These are phyloP conservation scores for Hydrozoanthus tunicans DNA, from an alignment of 64 coral and sea anemone species.

Conservation along the genomic window DNA sequence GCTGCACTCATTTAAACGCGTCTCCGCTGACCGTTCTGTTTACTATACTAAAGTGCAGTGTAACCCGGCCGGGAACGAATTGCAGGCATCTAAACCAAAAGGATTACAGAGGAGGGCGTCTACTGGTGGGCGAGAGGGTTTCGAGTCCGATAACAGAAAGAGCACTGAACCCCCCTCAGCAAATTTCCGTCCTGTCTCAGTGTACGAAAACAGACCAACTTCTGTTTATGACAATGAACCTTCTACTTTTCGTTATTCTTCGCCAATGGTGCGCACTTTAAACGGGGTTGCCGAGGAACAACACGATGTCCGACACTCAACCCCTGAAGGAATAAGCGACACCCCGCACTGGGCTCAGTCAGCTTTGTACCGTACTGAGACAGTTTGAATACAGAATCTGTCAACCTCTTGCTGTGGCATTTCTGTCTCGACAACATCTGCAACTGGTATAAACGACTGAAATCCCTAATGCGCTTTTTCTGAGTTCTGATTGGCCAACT, in stretches of 20 bases:
- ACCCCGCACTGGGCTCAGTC: conserved; percentile 14
- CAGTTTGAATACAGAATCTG: background rate
- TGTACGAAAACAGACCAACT: conserved; percentile 83
- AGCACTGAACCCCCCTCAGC: conserved; percentile 11
- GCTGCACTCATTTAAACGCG: conserved; percentile 70
- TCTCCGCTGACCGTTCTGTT: conserved; percentile 68
- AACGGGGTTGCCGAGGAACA: conserved; percentile 13
- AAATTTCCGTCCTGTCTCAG: conserved; percentile 72
- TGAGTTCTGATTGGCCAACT: background rate
- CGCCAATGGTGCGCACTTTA: conserved; percentile 56
- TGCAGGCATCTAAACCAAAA: background rate
- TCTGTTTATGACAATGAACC: conserved; percentile 90
- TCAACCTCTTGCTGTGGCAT: background rate
- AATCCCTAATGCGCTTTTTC: background rate
- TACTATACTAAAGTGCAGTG: conserved; percentile 64
- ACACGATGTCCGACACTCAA: background rate
- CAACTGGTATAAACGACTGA: background rate
- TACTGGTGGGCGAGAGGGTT: conserved; percentile 58
- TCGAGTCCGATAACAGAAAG: conserved; percentile 33
- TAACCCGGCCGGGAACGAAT: background rate
- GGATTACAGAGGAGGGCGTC: conserved; percentile 74
- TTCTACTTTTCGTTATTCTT: conserved; percentile 61
- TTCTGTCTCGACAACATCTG: background rate
- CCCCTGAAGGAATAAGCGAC: background rate
- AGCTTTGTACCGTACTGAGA: conserved; percentile 29